Evolutionary conservation across 1,140 invertebrate species (phyloP).

Genomic region (Schlechtendalia chinensis): DNA sequence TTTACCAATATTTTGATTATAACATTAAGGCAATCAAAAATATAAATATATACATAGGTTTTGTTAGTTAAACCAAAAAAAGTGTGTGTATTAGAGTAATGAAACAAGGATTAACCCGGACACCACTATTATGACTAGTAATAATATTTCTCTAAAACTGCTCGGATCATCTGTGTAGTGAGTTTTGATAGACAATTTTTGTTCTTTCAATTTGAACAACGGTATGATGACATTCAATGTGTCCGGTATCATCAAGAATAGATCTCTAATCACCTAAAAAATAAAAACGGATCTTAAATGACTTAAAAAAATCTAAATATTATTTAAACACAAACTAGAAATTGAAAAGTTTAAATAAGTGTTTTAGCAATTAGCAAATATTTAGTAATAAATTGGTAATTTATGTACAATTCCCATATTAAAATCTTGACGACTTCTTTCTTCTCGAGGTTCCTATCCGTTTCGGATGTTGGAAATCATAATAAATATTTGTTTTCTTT

Average conservation of each 20-base stretch:
- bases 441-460: too few relatives aligned
- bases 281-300: conserved; percentile 14
- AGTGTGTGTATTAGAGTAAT: conserved; percentile 19
- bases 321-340: too few relatives aligned
- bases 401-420: too few relatives aligned
- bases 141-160: conserved; percentile 30
- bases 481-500: too few relatives aligned
- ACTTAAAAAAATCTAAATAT: neutral
- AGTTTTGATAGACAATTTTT: neutral
- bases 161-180: conserved; percentile 3
- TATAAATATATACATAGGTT: conserved; percentile 20
- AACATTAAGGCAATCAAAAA: neutral
- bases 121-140: conserved; percentile 23
- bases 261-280: conserved; percentile 65
- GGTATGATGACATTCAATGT: conserved; percentile 67
- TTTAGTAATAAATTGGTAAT: too few relatives aligned
- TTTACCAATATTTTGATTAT: conserved; percentile 22
- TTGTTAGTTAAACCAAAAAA: conserved; percentile 6
- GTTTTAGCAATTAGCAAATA: too few relatives aligned
- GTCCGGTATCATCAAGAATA: conserved; percentile 75
- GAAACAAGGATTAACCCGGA: conserved; percentile 41
- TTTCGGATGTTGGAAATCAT: too few relatives aligned
- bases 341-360: too few relatives aligned
- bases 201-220: conserved; percentile 31
- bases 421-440: too few relatives aligned